A percentile compares a stretch with the other conserved stretches of the same genome.
These are phyloP conservation scores for Syrrhaptes paradoxus DNA, from an alignment of 2,113 vertebrate genomes.

Conservation along the genomic window DNA sequence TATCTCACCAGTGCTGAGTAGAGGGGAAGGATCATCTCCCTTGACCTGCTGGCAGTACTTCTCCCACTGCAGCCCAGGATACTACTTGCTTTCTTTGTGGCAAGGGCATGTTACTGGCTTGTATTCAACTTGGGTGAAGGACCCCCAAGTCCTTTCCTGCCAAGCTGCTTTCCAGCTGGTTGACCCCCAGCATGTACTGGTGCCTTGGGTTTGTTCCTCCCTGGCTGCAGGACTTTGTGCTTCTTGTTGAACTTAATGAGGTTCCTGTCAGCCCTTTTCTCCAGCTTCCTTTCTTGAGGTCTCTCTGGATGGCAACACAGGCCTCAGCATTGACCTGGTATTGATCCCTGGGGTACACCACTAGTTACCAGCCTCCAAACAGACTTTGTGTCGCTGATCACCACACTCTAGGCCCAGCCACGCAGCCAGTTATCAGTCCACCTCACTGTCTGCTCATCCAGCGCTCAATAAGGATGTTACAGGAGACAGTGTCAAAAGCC, in stretches of 20 bases:
- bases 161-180: not conserved
- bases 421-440: not conserved
- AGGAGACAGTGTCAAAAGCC: not conserved
- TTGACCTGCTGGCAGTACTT: not conserved
- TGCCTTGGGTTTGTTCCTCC: not conserved
- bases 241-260: not conserved
- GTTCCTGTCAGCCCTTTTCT: not conserved
- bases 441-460: not conserved
- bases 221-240: not conserved
- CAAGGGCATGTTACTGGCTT: rapidly evolving
- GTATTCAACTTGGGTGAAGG: not conserved
- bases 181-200: not conserved
- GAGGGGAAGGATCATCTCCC: not conserved
- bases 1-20: not conserved
- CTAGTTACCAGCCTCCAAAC: not conserved
- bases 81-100: not conserved
- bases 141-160: not conserved
- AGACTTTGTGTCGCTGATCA: not conserved
- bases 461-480: not conserved
- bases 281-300: not conserved
- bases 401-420: not conserved
- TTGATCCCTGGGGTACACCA: not conserved
- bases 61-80: not conserved
- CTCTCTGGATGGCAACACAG: not conserved
- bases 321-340: not conserved